Conservation (phyloP, 2,797 vertebrate genomes). For the Arctocebus calabarensis region DNA sequence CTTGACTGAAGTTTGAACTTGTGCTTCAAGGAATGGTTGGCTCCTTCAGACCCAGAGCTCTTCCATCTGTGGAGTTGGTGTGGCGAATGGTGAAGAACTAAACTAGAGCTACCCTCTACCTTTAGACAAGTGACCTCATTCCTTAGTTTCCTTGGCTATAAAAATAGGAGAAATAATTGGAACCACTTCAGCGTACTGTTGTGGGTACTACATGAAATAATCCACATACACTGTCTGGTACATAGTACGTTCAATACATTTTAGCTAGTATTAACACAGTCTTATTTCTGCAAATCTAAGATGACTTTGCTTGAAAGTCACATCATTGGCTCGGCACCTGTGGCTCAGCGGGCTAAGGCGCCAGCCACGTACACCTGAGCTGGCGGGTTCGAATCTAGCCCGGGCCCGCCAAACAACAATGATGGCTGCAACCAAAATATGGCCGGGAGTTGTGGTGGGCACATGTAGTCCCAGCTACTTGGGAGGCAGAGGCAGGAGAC, state of each 20-base stretch:
- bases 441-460: too few relatives aligned
- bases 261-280: not conserved
- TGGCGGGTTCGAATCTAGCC: too few relatives aligned
- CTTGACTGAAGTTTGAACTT: constrained; percentile 25
- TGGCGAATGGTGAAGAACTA: not conserved
- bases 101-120: not conserved
- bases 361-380: too few relatives aligned
- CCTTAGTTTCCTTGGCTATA: not conserved
- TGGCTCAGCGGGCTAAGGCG: too few relatives aligned
- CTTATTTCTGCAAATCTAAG: not conserved
- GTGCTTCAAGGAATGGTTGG: not conserved
- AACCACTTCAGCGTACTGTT: not conserved
- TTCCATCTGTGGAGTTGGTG: not conserved
- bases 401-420: too few relatives aligned
- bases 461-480: too few relatives aligned
- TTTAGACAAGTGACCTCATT: constrained; percentile 7
- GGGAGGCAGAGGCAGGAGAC: too few relatives aligned
- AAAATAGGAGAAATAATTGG: not conserved
- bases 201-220: not conserved
- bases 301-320: constrained; percentile 18
- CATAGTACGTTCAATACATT: not conserved
- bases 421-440: too few relatives aligned
- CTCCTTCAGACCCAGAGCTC: not conserved
- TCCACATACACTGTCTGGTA: not conserved
- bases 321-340: too few relatives aligned